Base-by-base conservation (phyloP, 2,888 invertebrate genomes). In the Mantis religiosa region DNA sequence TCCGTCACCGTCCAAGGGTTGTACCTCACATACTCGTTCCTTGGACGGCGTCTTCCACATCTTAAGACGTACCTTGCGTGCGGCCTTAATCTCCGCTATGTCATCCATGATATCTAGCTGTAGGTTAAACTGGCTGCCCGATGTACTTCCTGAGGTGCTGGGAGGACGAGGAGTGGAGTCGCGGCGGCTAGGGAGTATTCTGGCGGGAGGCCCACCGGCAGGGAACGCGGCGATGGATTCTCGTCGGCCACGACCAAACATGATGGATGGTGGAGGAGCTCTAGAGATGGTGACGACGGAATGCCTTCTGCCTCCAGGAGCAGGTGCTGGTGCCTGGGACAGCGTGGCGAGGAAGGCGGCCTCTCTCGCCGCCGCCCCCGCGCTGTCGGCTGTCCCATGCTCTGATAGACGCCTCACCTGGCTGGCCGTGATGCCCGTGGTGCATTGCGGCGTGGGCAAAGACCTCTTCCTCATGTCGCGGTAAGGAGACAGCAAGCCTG, bases 51-150 rank as follows among this genome's bases (percentile, higher is more conserved):
- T 97, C 90, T 96, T 97, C 97, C 97, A 97, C 92, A 97, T 95
- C 92, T 97, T 97, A 95, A 97, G 96, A 90, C 97, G 95, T 0
- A 97, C 87, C 84, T 86, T 87, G 28, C 88, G 47, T 15, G 88
- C 89, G 8, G 96, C 96, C 90, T 93, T 94, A 83, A 94, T 93
- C 90, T 94, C 93, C 25, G 97, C 96, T 90, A 97, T 97, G 92
- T 97, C 97, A 91, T 97, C 97, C 97, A 97, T 97, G 91, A 97
- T 97, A 92, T 97, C 97, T 91, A 97, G 93, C 92, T 97, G 97
- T 12, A 97, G 94, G 92, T 97, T 97, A 92, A 97, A 97, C 83
- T 96, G 96, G 93, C 97, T 97, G 88, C 97, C 97, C 85, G 95
- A 93, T 83, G 96, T 94, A 91, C 96, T 96, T 87, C 96, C 96